These are phyloP conservation scores for Semnornis frantzii DNA, from an alignment of 2,113 vertebrate genomes.

Conservation along the genomic window DNA sequence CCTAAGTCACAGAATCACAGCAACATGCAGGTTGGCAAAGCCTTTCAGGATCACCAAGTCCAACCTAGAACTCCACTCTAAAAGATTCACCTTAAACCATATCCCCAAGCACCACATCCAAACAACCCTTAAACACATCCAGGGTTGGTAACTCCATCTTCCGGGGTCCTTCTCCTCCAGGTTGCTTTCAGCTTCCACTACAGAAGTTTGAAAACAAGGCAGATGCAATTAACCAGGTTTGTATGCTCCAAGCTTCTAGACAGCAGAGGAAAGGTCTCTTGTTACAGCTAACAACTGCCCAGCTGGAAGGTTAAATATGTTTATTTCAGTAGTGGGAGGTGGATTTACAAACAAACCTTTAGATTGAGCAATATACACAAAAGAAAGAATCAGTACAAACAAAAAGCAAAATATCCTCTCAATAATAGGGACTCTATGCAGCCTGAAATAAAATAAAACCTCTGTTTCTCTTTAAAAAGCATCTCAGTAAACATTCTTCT, in stretches of 20 bases:
- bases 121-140: too few species aligned
- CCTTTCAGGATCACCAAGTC: too few species aligned
- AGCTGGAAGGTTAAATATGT: constrained; percentile 65
- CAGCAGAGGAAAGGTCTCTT: neutral
- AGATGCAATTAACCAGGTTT: neutral
- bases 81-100: too few species aligned
- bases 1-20: too few species aligned
- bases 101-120: too few species aligned
- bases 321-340: constrained; percentile 68
- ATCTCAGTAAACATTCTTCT: constrained; percentile 54
- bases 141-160: too few species aligned
- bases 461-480: constrained; percentile 49
- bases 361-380: constrained; percentile 48
- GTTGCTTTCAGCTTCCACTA: neutral
- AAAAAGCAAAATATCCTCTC: constrained; percentile 39
- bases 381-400: constrained; percentile 40
- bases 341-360: constrained; percentile 55
- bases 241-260: neutral
- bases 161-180: too few species aligned
- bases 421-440: neutral
- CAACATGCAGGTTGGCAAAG: too few species aligned
- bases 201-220: neutral
- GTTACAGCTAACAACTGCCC: neutral
- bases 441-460: constrained; percentile 42
- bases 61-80: too few species aligned